Base-by-base conservation (phyloP, 2,797 vertebrate species). In the Heterohyrax brucei region DNA sequence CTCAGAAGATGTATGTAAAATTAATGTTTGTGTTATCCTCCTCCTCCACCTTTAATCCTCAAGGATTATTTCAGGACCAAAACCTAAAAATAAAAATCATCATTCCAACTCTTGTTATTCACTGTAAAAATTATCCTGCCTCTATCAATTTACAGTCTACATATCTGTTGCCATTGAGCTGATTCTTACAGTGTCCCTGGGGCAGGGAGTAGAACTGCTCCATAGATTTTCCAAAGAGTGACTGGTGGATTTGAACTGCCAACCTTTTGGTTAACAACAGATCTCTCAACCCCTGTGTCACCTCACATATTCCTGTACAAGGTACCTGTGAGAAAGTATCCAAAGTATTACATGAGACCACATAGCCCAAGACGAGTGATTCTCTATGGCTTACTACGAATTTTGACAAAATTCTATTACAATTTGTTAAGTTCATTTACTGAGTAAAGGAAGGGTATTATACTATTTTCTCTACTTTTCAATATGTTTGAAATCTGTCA, bases 61-160 rank as follows among this genome's bases (percentile, higher is more conserved):
- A 80, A 79, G 10, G 30, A 68, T 30, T 26, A 1, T 39, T 64
- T 53, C 6, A n/a, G 24, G 50, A 62, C 39, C 3, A 61, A 78
- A 56, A 44, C 19, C 64, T n/a, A 88, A 89, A 93, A 89, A 39
- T 59, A n/a, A 72, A 92, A 88, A 83, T 56, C 1, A 28, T n/a
- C 72, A 7, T 33, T 70, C 9, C 18, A 68, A 68, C 59, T 79
- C n/a, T 80, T 62, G 13, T 62, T 53, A 18, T 68, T 79, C 44
- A 48, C 44, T 30, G 7, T 70, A 70, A 62, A 90, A 92, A 83
- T 72, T 44, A 33, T 78, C n/a, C 46, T 64, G 5, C 13, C 12
- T 30, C 33, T 30, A 59, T 16, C 39, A 48, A 33, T 76, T 66
- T 76, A n/a, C 9, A 87, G 48, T n/a, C n/a, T 33, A 39, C n/a